phyloP scores from a whole-genome alignment of 1,140 invertebrate species.

The Maconellicoccus hirsutus region DNA sequence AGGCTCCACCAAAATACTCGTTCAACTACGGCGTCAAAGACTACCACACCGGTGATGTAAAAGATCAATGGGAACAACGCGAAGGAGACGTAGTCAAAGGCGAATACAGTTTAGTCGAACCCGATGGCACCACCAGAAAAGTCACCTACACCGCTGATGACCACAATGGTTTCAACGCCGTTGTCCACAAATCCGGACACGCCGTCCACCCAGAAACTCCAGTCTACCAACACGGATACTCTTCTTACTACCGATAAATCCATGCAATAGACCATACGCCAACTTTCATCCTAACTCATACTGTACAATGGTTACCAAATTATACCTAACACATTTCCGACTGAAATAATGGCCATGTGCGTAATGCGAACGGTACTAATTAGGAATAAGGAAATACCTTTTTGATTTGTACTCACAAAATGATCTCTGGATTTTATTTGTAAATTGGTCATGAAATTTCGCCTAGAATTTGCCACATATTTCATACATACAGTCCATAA shows the following conservation, averaged over 20 bases:
- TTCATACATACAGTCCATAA: too few relatives aligned
- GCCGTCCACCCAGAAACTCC: constrained; percentile 33
- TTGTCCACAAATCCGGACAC: constrained; percentile 43
- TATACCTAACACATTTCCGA: constrained; percentile 3
- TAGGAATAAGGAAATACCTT: neutral
- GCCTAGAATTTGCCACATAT: too few relatives aligned
- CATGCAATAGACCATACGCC: neutral
- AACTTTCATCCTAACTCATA: constrained; percentile 15
- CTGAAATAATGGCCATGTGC: neutral
- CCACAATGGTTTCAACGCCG: constrained; percentile 47
- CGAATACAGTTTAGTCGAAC: constrained; percentile 43
- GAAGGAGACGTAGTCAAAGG: constrained; percentile 43
- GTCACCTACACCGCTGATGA: constrained; percentile 48
- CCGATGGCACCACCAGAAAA: constrained; percentile 45
- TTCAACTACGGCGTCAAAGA: constrained; percentile 43
- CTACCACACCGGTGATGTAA: constrained; percentile 41
- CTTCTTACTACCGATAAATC: constrained; percentile 15
- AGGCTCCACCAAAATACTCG: constrained; percentile 40
- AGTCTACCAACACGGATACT: constrained; percentile 26
- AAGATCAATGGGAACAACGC: constrained; percentile 41
- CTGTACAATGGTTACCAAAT: constrained; percentile 13
- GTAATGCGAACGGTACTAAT: neutral
- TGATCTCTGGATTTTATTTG: constrained; percentile 4
- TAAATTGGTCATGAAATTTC: neutral
- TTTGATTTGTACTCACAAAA: constrained; percentile 1